Base-by-base conservation (phyloP, 2,113 vertebrate species). In the Xyliphius kryptos region DNA sequence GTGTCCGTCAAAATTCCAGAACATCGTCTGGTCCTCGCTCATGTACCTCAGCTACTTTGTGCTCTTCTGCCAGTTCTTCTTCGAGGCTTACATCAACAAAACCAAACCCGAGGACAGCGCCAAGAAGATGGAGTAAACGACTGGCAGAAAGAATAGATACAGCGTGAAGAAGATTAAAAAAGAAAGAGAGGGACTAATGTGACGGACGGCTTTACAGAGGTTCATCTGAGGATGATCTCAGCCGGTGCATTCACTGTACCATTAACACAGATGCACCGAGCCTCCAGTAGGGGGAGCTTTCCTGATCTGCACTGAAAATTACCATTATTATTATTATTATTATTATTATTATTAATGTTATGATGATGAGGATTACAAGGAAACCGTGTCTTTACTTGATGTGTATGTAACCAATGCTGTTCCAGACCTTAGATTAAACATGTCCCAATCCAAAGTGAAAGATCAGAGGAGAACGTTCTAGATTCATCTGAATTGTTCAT, bases 21-120 rank as follows among this genome's bases (percentile, higher is more conserved):
- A 99, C 87, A 87, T 99, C 82, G 87, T 97, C 77, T 99, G 94
- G 96, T 97, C 94, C 61, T 97, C 96, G 7, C 92, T 98, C 84
- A 99, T 99, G 96, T 99, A 99, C 91, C 92, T 99, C 89, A 99
- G 96, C 89, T 98, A 99, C 86, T 92, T 98, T 64, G 91, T 98
- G 83, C 93, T 99, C 77, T 99, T 99, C 85, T 90, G 94, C 80
- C 96, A 96, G 82, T 99, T 99, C 87, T 99, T 98, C 86, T 89
- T 91, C 56, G 94, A 95, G 82, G 95, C 95, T 82, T 99, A 99
- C 77, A 67, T 98, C 0, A 81, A 87, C 86, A 97, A 91, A 84
- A 85, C 81, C 81, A 88, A 86, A 75, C 85, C 86, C 51, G 15
- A 70, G 2, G 79, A 63, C 46, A n/a, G n/a, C n/a, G 21, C 67